Percentiles rank a stretch among this genome's conserved stretches.
phyloP scores from a whole-genome alignment of 1,140 invertebrate species.

The Sesamia nonagrioides region DNA sequence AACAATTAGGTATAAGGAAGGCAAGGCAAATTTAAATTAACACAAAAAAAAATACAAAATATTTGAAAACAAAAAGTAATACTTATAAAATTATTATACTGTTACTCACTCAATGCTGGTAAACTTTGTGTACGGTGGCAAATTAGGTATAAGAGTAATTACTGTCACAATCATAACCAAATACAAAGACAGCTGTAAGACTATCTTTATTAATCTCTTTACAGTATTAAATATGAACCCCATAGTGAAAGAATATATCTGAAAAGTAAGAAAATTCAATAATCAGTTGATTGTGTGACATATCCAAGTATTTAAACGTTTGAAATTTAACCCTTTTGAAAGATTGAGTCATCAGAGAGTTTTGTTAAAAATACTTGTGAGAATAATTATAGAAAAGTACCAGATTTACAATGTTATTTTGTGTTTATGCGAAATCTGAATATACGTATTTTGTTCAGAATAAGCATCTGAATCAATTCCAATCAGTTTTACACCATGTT shows the following conservation, averaged over 20 bases:
- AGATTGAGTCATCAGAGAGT: no score
- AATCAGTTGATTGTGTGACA: no score
- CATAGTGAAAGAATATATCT: conserved; percentile 61
- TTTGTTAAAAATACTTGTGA: no score
- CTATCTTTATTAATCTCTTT: conserved; percentile 65
- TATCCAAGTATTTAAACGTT: no score
- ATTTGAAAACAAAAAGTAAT: background rate
- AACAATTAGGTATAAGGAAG: conserved; percentile 27
- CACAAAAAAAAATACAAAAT: no score
- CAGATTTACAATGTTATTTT: no score
- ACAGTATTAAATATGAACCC: conserved; percentile 64
- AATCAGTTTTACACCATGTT: no score
- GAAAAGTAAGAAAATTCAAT: conserved; percentile 51
- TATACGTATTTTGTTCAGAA: no score
- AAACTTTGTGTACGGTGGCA: conserved; percentile 81
- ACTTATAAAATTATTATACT: background rate
- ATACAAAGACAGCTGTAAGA: conserved; percentile 70
- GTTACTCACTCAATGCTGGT: conserved; percentile 77
- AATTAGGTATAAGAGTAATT: conserved; percentile 77
- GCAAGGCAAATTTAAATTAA: background rate
- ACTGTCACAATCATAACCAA: conserved; percentile 62
- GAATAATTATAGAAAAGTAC: no score
- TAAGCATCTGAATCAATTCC: no score
- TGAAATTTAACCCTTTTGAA: no score
- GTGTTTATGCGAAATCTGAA: no score